A percentile compares a stretch with the other conserved stretches of the same genome.
These are phyloP conservation scores for Balearica regulorum DNA, from an alignment of 2,797 vertebrate species.

Conservation along the genomic window DNA sequence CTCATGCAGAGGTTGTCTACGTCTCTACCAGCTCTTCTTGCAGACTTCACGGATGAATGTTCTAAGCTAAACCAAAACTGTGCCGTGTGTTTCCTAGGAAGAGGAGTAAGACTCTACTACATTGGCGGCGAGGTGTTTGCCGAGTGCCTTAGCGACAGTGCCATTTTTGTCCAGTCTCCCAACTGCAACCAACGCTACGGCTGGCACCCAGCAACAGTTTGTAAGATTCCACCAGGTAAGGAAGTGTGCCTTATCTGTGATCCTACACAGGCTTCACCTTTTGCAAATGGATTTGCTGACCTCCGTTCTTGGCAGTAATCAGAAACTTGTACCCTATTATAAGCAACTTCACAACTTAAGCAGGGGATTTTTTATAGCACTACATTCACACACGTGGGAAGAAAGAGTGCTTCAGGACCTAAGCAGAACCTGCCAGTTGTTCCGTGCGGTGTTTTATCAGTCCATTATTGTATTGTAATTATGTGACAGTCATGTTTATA, in stretches of 20 bases:
- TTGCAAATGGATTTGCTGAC: not conserved
- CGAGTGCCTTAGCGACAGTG: constrained; percentile 97
- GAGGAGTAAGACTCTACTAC: constrained; percentile 96
- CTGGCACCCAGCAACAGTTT: constrained; percentile 97
- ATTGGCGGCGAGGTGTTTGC: constrained; percentile 98
- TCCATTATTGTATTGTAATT: not conserved
- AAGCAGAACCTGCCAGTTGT: not conserved
- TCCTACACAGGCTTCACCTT: rapidly evolving
- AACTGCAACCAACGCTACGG: constrained; percentile 99
- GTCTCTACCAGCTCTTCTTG: not conserved
- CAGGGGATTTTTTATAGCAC: not conserved
- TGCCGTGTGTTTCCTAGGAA: constrained; percentile 74
- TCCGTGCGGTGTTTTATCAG: not conserved
- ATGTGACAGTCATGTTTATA: not conserved
- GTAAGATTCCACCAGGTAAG: constrained; percentile 97
- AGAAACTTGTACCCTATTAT: not conserved
- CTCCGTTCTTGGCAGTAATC: not conserved
- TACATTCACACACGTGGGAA: not conserved
- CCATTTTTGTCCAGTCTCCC: constrained; percentile 98
- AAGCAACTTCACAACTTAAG: not conserved
- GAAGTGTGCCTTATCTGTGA: rapidly evolving
- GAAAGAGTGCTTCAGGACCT: not conserved
- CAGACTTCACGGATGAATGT: not conserved
- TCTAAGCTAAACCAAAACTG: not conserved
- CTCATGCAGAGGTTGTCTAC: not conserved